Evolutionary conservation across 2,797 vertebrate genomes (phyloP).

Genomic region (Knipowitschia caucasica): DNA sequence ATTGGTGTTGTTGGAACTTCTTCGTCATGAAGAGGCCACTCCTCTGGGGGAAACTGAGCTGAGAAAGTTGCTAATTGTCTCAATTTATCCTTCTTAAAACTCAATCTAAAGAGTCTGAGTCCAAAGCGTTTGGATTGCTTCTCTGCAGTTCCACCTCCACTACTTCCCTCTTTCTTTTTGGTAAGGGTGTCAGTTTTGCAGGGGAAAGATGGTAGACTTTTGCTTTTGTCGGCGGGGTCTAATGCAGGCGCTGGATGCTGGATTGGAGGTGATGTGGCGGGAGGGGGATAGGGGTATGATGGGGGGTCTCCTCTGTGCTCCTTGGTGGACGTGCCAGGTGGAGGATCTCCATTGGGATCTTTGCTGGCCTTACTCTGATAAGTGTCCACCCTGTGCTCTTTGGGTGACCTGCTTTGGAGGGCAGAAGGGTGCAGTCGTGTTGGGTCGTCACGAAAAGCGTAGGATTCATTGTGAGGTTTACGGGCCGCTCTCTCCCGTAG

Average conservation of each 20-base stretch:
- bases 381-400: constrained; percentile 74
- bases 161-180: constrained; percentile 90
- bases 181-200: constrained; percentile 96
- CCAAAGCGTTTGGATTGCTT: constrained; percentile 98
- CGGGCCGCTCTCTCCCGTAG: constrained; percentile 90
- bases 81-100: constrained; percentile 99
- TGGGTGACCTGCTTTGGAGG: constrained; percentile 88
- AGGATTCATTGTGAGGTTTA: constrained; percentile 94
- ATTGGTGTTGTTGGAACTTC: constrained; percentile 89
- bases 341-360: constrained; percentile 79
- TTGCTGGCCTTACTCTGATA: constrained; percentile 68
- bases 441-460: constrained; percentile 89
- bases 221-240: constrained; percentile 87
- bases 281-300: constrained; percentile 74
- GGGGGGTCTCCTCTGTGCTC: constrained; percentile 79
- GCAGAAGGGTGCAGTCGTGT: constrained; percentile 87
- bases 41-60: constrained; percentile 97
- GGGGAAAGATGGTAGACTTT: constrained; percentile 91
- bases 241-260: constrained; percentile 66
- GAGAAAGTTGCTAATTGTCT: constrained; percentile 97
- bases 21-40: constrained; percentile 96
- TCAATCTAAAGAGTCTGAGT: constrained; percentile 94
- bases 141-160: constrained; percentile 79
- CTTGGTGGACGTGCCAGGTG: constrained; percentile 82
- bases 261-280: constrained; percentile 82